Conservation (phyloP, 2,888 invertebrate species). For the Vandiemenella viatica region DNA sequence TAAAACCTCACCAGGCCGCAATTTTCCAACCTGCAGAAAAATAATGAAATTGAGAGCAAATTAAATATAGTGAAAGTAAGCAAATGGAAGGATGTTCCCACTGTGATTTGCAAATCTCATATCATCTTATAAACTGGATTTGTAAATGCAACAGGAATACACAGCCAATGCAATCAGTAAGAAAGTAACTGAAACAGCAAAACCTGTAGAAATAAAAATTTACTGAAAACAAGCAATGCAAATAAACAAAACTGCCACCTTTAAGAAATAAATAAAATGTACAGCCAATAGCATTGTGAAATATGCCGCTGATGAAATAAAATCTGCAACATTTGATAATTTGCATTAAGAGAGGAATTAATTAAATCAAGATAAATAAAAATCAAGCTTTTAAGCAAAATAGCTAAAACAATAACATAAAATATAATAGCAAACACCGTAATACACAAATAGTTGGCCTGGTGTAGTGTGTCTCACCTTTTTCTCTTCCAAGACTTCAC, state of each 20-base stretch:
- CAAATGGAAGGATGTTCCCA: not conserved
- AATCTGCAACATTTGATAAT: not conserved
- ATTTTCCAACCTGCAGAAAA: conserved; percentile 52
- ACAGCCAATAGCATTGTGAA: too few species aligned
- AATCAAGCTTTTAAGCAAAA: not conserved
- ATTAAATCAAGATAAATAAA: not conserved
- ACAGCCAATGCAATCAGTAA: conserved; percentile 1
- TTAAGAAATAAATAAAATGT: too few species aligned
- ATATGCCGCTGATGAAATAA: too few species aligned
- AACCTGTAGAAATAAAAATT: conserved; percentile 10
- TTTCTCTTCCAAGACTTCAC: conserved; percentile 85
- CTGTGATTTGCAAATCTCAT: too few species aligned
- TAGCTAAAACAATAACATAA: not conserved
- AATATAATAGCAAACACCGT: not conserved
- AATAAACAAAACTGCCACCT: not conserved
- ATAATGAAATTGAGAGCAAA: conserved; percentile 20
- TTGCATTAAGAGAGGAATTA: not conserved
- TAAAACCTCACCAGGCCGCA: conserved; percentile 64
- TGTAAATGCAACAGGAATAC: not conserved
- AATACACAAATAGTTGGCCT: not conserved
- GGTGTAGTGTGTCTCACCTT: conserved; percentile 58
- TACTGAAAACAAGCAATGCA: too few species aligned
- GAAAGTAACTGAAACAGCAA: conserved; percentile 1
- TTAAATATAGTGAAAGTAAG: conserved; percentile 17
- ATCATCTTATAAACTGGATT: too few species aligned